Evolutionary conservation across 1,140 invertebrate species (phyloP).

Genomic region (Listronotus oregonensis): DNA sequence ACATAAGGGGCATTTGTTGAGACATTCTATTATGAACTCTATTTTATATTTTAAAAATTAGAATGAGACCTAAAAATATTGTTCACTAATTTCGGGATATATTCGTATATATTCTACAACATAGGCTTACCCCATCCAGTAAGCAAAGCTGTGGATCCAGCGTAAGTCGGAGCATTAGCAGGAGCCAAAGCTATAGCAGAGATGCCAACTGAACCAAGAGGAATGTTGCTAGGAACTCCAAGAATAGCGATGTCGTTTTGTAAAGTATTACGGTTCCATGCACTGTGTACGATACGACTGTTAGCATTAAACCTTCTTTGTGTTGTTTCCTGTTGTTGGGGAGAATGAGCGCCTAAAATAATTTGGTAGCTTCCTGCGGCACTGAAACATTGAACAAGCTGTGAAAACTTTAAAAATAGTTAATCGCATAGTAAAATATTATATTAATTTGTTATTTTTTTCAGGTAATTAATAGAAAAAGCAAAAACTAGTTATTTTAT

Average conservation of each 20-base stretch:
- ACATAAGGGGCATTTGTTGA: too few species aligned
- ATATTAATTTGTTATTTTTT: too few species aligned
- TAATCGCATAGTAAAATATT: too few species aligned
- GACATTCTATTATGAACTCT: too few species aligned
- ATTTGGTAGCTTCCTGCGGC: too few species aligned
- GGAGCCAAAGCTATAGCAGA: conserved; percentile 16
- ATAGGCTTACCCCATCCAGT: conserved; percentile 26
- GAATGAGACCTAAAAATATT: too few species aligned
- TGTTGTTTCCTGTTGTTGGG: conserved; percentile 7
- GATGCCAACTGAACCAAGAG: neutral
- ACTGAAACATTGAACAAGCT: too few species aligned
- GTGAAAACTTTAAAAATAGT: too few species aligned
- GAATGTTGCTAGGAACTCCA: neutral
- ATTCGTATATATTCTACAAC: neutral
- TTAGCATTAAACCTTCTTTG: conserved; percentile 6
- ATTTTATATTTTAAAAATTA: too few species aligned
- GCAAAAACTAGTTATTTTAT: too few species aligned
- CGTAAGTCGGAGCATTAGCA: conserved; percentile 20
- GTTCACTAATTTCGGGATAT: too few species aligned
- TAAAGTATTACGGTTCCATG: conserved; percentile 6
- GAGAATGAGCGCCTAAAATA: neutral
- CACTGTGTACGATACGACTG: conserved; percentile 2
- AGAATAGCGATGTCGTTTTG: conserved; percentile 27
- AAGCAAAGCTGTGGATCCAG: conserved; percentile 15
- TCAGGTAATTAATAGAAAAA: too few species aligned